These are phyloP conservation scores for Triplophysa tibetana DNA, from an alignment of 2,113 vertebrate genomes.

Conservation along the genomic window DNA sequence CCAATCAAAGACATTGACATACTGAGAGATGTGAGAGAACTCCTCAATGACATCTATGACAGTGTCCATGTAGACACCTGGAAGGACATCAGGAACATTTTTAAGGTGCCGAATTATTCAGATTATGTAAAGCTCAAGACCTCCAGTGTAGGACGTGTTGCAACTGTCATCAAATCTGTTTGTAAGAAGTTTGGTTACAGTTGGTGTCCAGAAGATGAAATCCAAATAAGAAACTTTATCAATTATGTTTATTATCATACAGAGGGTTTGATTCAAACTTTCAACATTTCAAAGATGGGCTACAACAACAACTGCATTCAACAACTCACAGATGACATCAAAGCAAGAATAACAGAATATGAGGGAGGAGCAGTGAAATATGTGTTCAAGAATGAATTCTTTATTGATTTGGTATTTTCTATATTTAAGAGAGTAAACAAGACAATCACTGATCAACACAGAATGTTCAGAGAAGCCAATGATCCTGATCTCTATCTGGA, in stretches of 20 bases:
- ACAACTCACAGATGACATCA: slow-evolving; percentile 60
- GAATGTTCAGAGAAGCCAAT: slow-evolving; percentile 60
- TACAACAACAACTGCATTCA: slow-evolving; percentile 15
- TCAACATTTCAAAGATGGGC: slow-evolving; percentile 14
- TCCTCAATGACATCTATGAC: background rate
- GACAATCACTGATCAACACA: slow-evolving; percentile 62
- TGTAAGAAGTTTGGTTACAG: no score
- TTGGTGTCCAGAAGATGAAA: background rate
- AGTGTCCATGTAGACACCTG: no score
- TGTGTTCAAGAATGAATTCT: slow-evolving; percentile 58
- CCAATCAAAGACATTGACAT: background rate
- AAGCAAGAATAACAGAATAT: background rate
- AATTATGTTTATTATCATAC: background rate
- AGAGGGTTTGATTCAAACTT: background rate
- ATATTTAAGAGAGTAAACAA: slow-evolving; percentile 55
- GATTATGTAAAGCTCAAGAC: background rate
- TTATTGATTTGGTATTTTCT: slow-evolving; percentile 52
- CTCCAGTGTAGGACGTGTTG: background rate
- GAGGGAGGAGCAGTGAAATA: slow-evolving; percentile 3
- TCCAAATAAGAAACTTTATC: background rate
- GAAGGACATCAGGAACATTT: background rate
- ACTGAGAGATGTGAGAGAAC: background rate
- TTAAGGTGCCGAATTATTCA: background rate
- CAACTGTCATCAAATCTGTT: no score
- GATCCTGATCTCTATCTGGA: slow-evolving; percentile 59